These are phyloP conservation scores for Pheosia tremula DNA, from an alignment of 2,888 invertebrate genomes.

Conservation along the genomic window DNA sequence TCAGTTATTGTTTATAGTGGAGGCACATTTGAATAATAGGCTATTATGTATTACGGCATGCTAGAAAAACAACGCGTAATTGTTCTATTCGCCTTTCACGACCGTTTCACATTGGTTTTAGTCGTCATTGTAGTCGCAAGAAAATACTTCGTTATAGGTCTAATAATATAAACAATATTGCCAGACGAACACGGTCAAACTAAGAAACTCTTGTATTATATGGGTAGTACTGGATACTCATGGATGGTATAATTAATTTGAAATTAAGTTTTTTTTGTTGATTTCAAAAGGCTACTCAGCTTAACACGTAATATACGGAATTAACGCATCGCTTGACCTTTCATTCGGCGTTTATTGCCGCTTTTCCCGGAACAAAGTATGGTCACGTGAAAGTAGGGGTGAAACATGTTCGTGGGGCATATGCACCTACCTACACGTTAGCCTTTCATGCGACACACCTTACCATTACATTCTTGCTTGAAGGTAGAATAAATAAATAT, in stretches of 20 bases:
- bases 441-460: neutral
- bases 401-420: neutral
- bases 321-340: constrained; percentile 6
- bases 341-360: neutral
- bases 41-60: neutral
- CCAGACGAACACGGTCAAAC: no score
- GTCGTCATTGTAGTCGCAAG: neutral
- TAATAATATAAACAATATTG: no score
- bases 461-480: neutral
- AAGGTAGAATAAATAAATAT: constrained; percentile 1
- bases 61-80: neutral
- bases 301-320: neutral
- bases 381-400: constrained; percentile 5
- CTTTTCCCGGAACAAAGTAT: constrained; percentile 4
- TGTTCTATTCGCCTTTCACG: neutral
- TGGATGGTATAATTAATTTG: no score
- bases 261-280: no score
- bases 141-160: neutral
- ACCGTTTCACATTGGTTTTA: neutral
- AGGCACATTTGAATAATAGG: neutral
- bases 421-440: neutral
- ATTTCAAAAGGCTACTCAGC: no score
- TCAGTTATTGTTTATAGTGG: neutral
- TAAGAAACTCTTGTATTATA: no score
- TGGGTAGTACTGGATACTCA: no score